These are phyloP conservation scores for Eupithecia abbreviata DNA, from an alignment of 2,888 invertebrate species.

Conservation along the genomic window DNA sequence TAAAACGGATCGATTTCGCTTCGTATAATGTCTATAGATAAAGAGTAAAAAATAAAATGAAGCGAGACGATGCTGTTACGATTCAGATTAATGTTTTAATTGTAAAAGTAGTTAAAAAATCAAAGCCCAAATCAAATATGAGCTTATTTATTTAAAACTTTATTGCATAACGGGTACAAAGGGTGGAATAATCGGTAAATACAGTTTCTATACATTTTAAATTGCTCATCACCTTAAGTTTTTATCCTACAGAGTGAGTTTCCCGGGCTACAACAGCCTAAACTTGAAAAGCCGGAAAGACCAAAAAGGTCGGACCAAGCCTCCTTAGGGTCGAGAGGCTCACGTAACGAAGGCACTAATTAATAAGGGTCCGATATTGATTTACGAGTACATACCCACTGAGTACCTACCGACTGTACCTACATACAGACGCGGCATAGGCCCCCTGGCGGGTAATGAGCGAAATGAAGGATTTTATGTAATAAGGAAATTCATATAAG, in stretches of 20 bases:
- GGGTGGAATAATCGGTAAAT: too few relatives aligned
- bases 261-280: neutral
- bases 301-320: slow-evolving; percentile 4
- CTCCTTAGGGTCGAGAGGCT: slow-evolving; percentile 52
- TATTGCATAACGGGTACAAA: too few relatives aligned
- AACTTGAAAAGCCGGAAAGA: slow-evolving; percentile 13
- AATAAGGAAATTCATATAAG: neutral
- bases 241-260: neutral
- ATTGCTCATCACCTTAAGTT: too few relatives aligned
- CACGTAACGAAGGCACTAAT: slow-evolving; percentile 80
- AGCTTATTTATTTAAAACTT: too few relatives aligned
- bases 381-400: slow-evolving; percentile 64
- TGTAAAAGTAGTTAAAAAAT: neutral
- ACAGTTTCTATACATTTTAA: too few relatives aligned
- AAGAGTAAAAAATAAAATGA: neutral
- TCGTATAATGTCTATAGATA: neutral
- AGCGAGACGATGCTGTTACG: neutral
- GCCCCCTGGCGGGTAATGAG: neutral
- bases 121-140: neutral
- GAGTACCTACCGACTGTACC: neutral
- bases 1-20: neutral
- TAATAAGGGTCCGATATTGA: slow-evolving; percentile 84
- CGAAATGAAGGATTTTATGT: neutral
- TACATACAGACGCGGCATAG: neutral
- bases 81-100: neutral